Conservation (phyloP, 2,797 vertebrate genomes). For the Anabacerthia variegaticeps region DNA sequence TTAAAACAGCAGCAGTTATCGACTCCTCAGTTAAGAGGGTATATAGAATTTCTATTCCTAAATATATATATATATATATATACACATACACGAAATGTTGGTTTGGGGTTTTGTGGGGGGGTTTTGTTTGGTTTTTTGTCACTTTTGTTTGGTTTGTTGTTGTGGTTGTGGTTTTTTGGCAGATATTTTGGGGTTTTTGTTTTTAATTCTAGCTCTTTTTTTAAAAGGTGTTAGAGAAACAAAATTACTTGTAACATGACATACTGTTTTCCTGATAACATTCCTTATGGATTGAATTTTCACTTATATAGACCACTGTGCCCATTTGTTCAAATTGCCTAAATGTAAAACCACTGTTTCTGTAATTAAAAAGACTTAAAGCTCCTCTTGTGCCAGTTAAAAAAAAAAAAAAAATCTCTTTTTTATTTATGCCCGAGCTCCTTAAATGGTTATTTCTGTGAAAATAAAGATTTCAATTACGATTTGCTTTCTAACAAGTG, state of each 20-base stretch:
- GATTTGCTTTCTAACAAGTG: not conserved
- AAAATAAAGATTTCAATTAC: not conserved
- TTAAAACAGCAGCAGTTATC: not conserved
- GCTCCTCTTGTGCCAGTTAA: not conserved
- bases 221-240: slow-evolving; percentile 45
- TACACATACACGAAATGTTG: not conserved
- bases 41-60: slow-evolving; percentile 1
- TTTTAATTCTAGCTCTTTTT: not conserved
- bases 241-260: slow-evolving; percentile 4
- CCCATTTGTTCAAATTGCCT: not conserved
- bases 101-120: too few relatives aligned
- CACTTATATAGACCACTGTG: not conserved
- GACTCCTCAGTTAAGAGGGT: slow-evolving; percentile 3
- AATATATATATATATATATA: not conserved
- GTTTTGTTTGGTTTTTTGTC: not conserved
- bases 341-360: not conserved
- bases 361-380: not conserved
- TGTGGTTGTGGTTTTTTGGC: too few relatives aligned
- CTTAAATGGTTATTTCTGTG: not conserved
- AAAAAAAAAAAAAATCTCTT: not conserved
- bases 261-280: not conserved
- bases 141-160: not conserved
- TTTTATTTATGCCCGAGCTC: not conserved
- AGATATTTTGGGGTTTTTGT: not conserved
- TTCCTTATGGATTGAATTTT: slow-evolving; percentile 22